Conservation (phyloP, 2,113 vertebrate genomes). For the Chamaetylas fuelleborni region DNA sequence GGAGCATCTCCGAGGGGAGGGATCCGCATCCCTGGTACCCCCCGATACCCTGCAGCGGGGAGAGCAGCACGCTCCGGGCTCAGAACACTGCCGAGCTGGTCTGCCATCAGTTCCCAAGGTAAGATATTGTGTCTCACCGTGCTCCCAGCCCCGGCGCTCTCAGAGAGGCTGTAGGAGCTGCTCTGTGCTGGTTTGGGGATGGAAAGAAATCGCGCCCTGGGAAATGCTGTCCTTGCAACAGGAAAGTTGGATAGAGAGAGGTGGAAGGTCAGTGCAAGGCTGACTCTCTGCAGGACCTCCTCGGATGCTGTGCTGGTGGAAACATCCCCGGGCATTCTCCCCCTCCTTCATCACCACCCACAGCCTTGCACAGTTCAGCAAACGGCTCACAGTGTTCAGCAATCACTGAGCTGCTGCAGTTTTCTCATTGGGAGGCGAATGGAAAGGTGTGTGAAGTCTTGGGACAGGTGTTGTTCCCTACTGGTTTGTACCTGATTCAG, state of each 20-base stretch:
- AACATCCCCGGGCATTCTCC: background rate
- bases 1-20: background rate
- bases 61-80: background rate
- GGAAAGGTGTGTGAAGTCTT: background rate
- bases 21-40: too few species aligned
- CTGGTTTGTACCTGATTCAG: background rate
- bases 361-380: background rate
- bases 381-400: fast-evolving
- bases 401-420: background rate
- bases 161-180: background rate
- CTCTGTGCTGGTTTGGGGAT: background rate
- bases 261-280: background rate
- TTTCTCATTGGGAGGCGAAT: background rate
- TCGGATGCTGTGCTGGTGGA: background rate
- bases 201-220: background rate
- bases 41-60: background rate
- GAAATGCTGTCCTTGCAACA: background rate
- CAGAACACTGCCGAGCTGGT: background rate
- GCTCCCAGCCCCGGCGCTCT: background rate
- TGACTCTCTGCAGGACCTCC: fast-evolving
- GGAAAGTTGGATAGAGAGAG: background rate
- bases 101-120: fast-evolving
- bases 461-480: background rate
- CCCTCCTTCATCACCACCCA: background rate
- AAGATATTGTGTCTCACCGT: fast-evolving